These are phyloP conservation scores for Cyanoliseus patagonus DNA, from an alignment of 2,113 vertebrate species.

Conservation along the genomic window DNA sequence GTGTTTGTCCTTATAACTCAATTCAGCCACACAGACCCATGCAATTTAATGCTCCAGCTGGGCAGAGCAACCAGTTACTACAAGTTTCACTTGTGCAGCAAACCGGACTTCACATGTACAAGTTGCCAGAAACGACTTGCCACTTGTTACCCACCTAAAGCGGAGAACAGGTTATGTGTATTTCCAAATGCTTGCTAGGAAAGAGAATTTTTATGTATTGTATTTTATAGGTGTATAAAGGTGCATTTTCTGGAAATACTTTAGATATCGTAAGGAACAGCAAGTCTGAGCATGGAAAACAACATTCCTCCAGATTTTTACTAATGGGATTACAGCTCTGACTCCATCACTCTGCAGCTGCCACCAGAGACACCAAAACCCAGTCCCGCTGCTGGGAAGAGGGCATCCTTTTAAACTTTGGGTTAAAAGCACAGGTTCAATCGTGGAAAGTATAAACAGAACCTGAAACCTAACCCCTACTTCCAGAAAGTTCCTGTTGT, in stretches of 20 bases:
- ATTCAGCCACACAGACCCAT: not conserved
- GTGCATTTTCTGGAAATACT: not conserved
- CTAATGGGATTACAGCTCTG: not conserved
- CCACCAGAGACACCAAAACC: not conserved
- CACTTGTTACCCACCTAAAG: not conserved
- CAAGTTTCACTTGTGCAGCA: not conserved
- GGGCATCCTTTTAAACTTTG: not conserved
- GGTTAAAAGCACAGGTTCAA: not conserved
- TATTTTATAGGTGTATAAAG: not conserved
- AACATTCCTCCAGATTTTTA: not conserved
- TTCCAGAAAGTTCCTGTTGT: not conserved
- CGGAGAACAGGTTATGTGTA: not conserved
- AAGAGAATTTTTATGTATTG: not conserved
- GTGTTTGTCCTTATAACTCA: not conserved
- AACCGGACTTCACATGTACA: not conserved
- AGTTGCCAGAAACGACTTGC: not conserved
- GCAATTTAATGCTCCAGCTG: not conserved
- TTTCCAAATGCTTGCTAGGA: not conserved
- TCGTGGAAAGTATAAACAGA: not conserved
- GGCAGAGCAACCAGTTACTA: not conserved
- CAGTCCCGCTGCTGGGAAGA: not conserved
- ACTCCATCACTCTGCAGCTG: not conserved
- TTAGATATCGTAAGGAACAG: not conserved
- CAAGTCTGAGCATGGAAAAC: not conserved
- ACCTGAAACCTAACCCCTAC: not conserved